Conservation (phyloP, 2,113 vertebrate species). For the pig (Sus scrofa) region T2T-Sscrofa CM000817.6:83150001-83150500, state of each 20-base stretch:
- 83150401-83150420: constrained; percentile 13
- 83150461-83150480: neutral
- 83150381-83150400: neutral
- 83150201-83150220: neutral
- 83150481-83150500: neutral
- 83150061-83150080: neutral
- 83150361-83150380: neutral
- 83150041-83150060: neutral
- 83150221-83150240: neutral
- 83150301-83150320: neutral
- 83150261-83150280: neutral
- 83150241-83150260: neutral
- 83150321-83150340: neutral
- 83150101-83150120: neutral
- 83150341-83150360: neutral
- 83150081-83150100: constrained; percentile 11
- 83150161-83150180: neutral
- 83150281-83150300: neutral
- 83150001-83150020: neutral
- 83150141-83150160: neutral
- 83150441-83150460: neutral
- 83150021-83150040: neutral
- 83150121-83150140: constrained; percentile 24
- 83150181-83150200: neutral
- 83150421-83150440: neutral